A percentile compares a stretch with the other conserved stretches of the same genome.
phyloP scores from a whole-genome alignment of 2,797 vertebrate species.

The Gymnodraco acuticeps region DNA sequence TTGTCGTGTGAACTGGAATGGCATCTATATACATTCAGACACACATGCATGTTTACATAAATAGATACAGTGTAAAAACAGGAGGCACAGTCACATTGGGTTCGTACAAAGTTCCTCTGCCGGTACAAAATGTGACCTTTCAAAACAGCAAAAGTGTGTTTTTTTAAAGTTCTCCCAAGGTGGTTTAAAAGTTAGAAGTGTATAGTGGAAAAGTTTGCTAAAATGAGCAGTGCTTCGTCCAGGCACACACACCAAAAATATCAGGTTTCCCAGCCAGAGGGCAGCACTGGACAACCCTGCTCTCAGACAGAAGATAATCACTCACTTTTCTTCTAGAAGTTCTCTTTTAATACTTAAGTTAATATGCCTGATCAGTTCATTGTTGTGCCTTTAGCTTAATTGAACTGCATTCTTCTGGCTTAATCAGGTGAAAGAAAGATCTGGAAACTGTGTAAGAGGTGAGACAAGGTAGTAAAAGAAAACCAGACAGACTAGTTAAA shows the following conservation, averaged over 20 bases:
- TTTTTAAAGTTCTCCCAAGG: neutral
- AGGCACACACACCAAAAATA: conserved; percentile 12
- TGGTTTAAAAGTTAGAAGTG: conserved; percentile 21
- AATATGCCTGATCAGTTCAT: neutral
- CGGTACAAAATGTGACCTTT: conserved; percentile 57
- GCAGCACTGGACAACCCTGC: conserved; percentile 59
- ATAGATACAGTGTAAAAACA: conserved; percentile 83
- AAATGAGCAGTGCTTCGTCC: conserved; percentile 4
- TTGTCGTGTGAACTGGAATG: conserved; percentile 64
- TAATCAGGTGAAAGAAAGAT: neutral
- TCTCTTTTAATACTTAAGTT: conserved; percentile 13
- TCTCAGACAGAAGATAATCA: neutral
- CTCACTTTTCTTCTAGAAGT: conserved; percentile 3
- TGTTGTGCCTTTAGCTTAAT: conserved; percentile 27
- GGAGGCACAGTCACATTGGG: conserved; percentile 77
- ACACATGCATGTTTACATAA: conserved; percentile 74
- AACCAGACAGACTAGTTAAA: conserved; percentile 69
- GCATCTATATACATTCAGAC: conserved; percentile 46
- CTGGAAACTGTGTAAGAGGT: neutral
- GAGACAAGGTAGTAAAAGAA: conserved; percentile 37
- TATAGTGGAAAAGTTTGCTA: conserved; percentile 28
- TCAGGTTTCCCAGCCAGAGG: conserved; percentile 60
- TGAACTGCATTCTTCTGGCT: neutral
- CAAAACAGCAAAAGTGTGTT: conserved; percentile 10
- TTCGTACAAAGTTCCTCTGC: conserved; percentile 68